Percentiles rank a stretch among this genome's conserved stretches.
Evolutionary conservation across 2,113 vertebrate species (phyloP).

Genomic region (Prunella himalayana): DNA sequence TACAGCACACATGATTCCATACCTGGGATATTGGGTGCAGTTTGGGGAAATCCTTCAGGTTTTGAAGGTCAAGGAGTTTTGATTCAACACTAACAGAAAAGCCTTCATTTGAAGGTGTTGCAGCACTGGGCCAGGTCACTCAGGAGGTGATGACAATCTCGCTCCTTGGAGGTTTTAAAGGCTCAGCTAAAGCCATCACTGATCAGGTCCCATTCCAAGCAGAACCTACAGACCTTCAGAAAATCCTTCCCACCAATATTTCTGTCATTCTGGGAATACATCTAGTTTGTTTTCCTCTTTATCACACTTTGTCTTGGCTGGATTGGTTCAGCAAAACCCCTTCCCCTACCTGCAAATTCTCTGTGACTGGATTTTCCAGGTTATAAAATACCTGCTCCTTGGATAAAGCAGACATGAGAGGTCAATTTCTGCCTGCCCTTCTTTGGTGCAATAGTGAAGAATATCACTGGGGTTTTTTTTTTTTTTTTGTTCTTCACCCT

Average conservation of each 20-base stretch:
- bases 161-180: neutral
- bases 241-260: neutral
- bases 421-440: neutral
- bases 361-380: neutral
- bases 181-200: neutral
- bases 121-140: neutral
- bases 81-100: neutral
- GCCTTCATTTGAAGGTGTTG: neutral
- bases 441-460: neutral
- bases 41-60: neutral
- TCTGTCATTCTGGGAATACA: neutral
- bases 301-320: neutral
- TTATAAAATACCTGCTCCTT: neutral
- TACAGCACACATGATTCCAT: neutral
- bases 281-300: neutral
- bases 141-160: neutral
- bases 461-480: neutral
- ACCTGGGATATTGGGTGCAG: fast-evolving
- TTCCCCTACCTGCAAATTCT: neutral
- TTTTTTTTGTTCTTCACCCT: neutral
- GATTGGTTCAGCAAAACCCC: neutral
- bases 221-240: neutral
- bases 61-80: neutral
- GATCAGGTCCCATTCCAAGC: neutral
- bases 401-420: neutral